phyloP scores from a whole-genome alignment of 2,888 invertebrate genomes.

The Cremastinae sp. region DNA sequence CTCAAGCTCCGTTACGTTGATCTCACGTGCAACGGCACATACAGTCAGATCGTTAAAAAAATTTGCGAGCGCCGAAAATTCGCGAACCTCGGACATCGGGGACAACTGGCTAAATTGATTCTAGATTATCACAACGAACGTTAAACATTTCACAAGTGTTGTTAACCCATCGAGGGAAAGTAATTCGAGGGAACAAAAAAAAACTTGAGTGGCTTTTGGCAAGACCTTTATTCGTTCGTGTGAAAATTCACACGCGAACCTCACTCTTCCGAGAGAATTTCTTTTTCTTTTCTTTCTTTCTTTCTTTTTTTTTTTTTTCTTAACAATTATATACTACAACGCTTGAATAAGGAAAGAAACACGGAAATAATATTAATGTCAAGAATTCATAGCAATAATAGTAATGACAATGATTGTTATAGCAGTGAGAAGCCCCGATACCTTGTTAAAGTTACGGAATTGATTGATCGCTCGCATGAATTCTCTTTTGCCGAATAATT shows the following conservation, averaged over 20 bases:
- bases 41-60: conserved; percentile 68
- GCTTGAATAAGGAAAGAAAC: conserved; percentile 40
- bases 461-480: conserved; percentile 39
- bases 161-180: background rate
- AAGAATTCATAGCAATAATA: conserved; percentile 32
- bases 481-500: conserved; percentile 21
- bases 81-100: conserved; percentile 80
- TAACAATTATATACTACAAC: conserved; percentile 50
- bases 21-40: conserved; percentile 77
- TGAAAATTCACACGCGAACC: conserved; percentile 34
- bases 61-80: conserved; percentile 72
- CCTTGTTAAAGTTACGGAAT: conserved; percentile 53
- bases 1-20: conserved; percentile 83
- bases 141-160: conserved; percentile 28
- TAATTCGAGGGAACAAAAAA: conserved; percentile 9
- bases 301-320: too few species aligned
- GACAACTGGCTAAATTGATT: conserved; percentile 83
- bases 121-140: conserved; percentile 78
- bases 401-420: conserved; percentile 44
- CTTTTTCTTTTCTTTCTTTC: too few species aligned
- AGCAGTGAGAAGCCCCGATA: conserved; percentile 55
- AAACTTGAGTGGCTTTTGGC: conserved; percentile 49
- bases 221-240: conserved; percentile 52
- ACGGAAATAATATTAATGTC: background rate
- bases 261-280: conserved; percentile 19